Evolutionary conservation across 2,888 invertebrate species (phyloP), one percentile per base, ranked within the genome.

Genomic region (Pharmacophagus antenor): DNA sequence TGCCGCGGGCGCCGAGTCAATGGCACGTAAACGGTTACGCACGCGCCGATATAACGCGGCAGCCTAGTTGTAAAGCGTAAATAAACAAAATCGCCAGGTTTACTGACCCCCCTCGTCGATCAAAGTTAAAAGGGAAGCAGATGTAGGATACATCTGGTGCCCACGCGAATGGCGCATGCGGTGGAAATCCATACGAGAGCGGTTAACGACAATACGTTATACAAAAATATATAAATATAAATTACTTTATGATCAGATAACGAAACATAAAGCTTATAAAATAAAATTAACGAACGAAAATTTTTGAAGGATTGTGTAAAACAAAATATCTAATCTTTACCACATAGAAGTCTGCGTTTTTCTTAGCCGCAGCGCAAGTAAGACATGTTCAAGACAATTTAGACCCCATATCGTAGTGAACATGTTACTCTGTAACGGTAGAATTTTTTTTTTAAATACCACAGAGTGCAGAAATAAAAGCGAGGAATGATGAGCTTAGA

Each of bases 1-100:
- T 76, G 71, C 65, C 65, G 69, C 70, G 69, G 63, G 62, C 68
- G 69, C 76, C 84, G 84, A 86, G 88, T 87, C 87, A 88, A 86
- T 86, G 85, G 83, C 85, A 84, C 78, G 79, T 71, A 71, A 81
- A 81, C 74, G 72, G 68, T 67, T 65, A 76, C 74, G 75, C 70
- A 71, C 70, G 65, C 63, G 64, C 67, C 63, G 53, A 20, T 58
- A 52, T 61, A 58, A 65, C 65, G 63, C 65, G 65, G 66, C 63
- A 23, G 49, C 44, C 41, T 57, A 54, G 54, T 53, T 62, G 56
- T 44, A 42, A 4, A 2, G 42, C 44, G 57, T 68, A 74, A 71
- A 80, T 81, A 83, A 82, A 81, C 76, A 78, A 75, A 75, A 75
- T 74, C 66, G 69, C 70, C 63, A 70, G 70, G 84, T 82, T 84